These are phyloP conservation scores for Lasioglossum calceatum DNA, from an alignment of 2,888 invertebrate species.

Conservation along the genomic window DNA sequence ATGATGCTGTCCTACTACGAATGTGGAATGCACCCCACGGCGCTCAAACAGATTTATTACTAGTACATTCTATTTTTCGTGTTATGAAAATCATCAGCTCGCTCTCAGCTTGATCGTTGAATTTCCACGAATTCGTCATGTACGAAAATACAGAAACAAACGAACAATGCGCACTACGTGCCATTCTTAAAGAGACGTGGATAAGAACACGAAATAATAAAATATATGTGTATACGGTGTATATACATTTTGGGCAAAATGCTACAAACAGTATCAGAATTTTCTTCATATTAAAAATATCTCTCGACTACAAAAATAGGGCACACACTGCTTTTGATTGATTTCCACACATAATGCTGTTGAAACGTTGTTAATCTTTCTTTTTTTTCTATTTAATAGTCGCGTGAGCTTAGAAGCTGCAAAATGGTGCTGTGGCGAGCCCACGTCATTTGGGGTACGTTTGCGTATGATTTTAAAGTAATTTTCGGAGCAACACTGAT, in stretches of 20 bases:
- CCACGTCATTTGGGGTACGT: neutral
- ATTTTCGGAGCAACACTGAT: neutral
- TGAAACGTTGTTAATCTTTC: slow-evolving; percentile 42
- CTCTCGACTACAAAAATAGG: slow-evolving; percentile 67
- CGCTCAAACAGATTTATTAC: slow-evolving; percentile 11
- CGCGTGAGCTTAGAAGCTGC: slow-evolving; percentile 28
- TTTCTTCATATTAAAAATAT: slow-evolving; percentile 66
- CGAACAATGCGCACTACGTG: slow-evolving; percentile 41
- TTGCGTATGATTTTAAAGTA: neutral
- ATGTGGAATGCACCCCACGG: slow-evolving; percentile 6
- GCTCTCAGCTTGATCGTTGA: slow-evolving; percentile 2
- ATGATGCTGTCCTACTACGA: slow-evolving; percentile 47
- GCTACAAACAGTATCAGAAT: slow-evolving; percentile 57
- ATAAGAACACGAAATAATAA: slow-evolving; percentile 60
- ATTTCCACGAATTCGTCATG: slow-evolving; percentile 13
- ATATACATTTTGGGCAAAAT: slow-evolving; percentile 38
- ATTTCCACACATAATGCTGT: slow-evolving; percentile 55
- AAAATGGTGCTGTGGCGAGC: slow-evolving; percentile 12
- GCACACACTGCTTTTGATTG: slow-evolving; percentile 57
- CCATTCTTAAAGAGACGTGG: slow-evolving; percentile 33
- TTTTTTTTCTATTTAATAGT: slow-evolving; percentile 34
- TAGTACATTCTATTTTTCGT: neutral
- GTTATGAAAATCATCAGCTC: slow-evolving; percentile 4
- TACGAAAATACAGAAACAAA: slow-evolving; percentile 45
- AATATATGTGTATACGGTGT: slow-evolving; percentile 34